Evolutionary conservation across 2,797 vertebrate species (phyloP), one percentile per base, ranked within the genome.

Genomic region (Lophotriccus pileatus): DNA sequence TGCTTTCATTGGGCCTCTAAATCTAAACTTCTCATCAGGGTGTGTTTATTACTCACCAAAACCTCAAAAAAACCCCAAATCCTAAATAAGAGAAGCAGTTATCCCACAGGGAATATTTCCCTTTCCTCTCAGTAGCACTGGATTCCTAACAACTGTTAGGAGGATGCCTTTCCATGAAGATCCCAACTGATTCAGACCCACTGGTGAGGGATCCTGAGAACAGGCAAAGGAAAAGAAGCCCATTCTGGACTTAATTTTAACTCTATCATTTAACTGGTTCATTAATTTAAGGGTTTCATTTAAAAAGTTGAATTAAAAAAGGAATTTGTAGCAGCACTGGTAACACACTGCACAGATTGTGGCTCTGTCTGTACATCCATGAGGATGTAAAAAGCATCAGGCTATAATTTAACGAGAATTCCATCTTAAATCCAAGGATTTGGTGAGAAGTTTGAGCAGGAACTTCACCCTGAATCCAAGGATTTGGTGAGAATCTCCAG

Each of bases 51-150:
- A 55, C 12, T 17, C 41, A 7, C 1, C 12, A 12, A 78, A 92
- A 80, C 18, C 0, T 1, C 0, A 2, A 25, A 32, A 63, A n/a
- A 22, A 22, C 14, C 37, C 5, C 37, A 14, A 19, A 6, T 1
- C 16, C 20, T 21, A 70, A 77, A n/a, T 6, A 19, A 50, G 39
- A 46, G 3, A 68, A 3, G 6, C 25, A 60, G 36, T 60, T 18
- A 28, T 39, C 36, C 58, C 16, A 37, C 6, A 13, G 20, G 18
- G 23, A 10, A 12, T 43, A 8, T 52, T 9, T 73, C 27, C 7
- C 4, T 64, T 75, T 66, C 2, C 8, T 8, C 24, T 18, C 56
- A 58, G 34, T 7, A 84, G 12, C 27, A 24, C 6, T 25, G 44
- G 21, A 30, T 64, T 55, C 81, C 56, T n/a, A 43, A 9, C 3